Conservation (phyloP, 2,888 invertebrate species). For the Eristalis pertinax region DNA sequence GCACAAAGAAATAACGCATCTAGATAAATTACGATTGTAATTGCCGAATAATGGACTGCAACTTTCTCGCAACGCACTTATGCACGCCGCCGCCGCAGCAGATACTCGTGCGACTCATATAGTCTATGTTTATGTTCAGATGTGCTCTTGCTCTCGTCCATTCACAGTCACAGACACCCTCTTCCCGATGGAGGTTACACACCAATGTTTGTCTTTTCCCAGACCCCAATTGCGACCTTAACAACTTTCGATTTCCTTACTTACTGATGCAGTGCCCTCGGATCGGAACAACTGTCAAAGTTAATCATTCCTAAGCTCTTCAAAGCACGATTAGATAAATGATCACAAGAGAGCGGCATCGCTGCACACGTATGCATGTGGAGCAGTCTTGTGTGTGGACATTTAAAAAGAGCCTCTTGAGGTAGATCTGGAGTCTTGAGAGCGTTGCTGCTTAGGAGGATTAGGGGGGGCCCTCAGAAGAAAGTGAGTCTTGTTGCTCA, state of each 20-base stretch:
- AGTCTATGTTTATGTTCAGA: neutral
- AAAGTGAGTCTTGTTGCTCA: constrained; percentile 43
- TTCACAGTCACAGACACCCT: constrained; percentile 27
- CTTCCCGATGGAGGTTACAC: neutral
- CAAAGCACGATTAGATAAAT: constrained; percentile 65
- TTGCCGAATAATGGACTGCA: constrained; percentile 67
- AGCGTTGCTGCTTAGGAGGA: constrained; percentile 24
- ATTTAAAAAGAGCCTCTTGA: constrained; percentile 46
- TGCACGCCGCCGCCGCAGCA: neutral
- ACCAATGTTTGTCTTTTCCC: neutral
- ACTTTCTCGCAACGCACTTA: constrained; percentile 69
- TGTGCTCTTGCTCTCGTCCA: constrained; percentile 25
- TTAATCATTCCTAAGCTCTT: constrained; percentile 66
- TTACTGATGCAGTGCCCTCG: constrained; percentile 54
- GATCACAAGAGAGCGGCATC: constrained; percentile 32
- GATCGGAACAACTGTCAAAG: constrained; percentile 54
- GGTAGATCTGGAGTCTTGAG: constrained; percentile 16
- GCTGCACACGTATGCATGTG: constrained; percentile 47
- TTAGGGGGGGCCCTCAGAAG: constrained; percentile 40
- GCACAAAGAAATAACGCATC: constrained; percentile 36
- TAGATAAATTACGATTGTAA: constrained; percentile 68
- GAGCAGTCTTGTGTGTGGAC: constrained; percentile 49
- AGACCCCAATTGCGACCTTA: constrained; percentile 49
- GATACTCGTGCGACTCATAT: neutral
- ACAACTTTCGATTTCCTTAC: constrained; percentile 59